Percentiles rank a stretch among this genome's conserved stretches.
These are phyloP conservation scores for Psococerastis gibbosa DNA, from an alignment of 2,888 invertebrate species.

Conservation along the genomic window DNA sequence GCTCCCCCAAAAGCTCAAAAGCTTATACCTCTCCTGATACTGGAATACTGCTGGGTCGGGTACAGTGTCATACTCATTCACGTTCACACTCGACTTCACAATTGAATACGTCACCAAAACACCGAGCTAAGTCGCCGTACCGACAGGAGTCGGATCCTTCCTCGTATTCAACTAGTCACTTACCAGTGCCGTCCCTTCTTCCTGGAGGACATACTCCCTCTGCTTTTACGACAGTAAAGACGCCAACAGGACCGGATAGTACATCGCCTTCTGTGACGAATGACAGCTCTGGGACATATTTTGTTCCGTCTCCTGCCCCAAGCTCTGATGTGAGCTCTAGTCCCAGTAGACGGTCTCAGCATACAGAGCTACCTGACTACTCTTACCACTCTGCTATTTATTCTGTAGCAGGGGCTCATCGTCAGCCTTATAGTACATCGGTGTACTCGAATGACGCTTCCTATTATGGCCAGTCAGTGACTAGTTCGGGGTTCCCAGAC, in stretches of 20 bases:
- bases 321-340: conserved; percentile 31
- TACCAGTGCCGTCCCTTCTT: conserved; percentile 13
- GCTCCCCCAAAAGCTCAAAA: conserved; percentile 47
- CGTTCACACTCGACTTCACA: conserved; percentile 2
- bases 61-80: conserved; percentile 7
- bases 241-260: conserved; percentile 30
- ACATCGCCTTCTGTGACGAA: conserved; percentile 19
- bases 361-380: conserved; percentile 22
- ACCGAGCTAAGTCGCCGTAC: conserved; percentile 7
- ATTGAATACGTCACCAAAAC: conserved; percentile 2
- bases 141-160: conserved; percentile 15
- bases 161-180: conserved; percentile 9
- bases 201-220: conserved; percentile 30
- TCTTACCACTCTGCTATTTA: conserved; percentile 41
- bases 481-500: conserved; percentile 37
- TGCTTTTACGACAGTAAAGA: conserved; percentile 33
- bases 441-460: conserved; percentile 50
- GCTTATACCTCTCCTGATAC: conserved; percentile 27
- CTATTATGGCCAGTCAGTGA: conserved; percentile 37
- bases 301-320: conserved; percentile 33
- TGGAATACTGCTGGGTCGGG: conserved; percentile 22
- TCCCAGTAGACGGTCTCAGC: conserved; percentile 28
- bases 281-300: conserved; percentile 30
- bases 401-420: conserved; percentile 52
- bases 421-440: conserved; percentile 51